Percentiles rank a stretch among this genome's conserved stretches.
These are phyloP conservation scores for Platerodrilus igneus DNA, from an alignment of 2,888 invertebrate species.

Conservation along the genomic window DNA sequence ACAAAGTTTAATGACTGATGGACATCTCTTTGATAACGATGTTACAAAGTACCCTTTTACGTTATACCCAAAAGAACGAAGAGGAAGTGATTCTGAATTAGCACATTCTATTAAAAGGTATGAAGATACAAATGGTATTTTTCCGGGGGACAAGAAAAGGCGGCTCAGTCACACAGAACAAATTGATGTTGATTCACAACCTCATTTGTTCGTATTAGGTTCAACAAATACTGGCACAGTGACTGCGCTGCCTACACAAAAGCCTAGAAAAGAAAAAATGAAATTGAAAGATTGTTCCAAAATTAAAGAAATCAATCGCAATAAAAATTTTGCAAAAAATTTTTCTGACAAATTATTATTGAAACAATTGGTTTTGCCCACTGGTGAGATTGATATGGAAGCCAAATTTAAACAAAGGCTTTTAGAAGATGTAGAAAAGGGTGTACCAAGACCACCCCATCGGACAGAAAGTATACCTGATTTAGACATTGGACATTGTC, in stretches of 20 bases:
- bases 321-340: conserved; percentile 56
- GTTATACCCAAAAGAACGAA: conserved; percentile 42
- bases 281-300: conserved; percentile 45
- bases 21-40: conserved; percentile 30
- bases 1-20: conserved; percentile 47
- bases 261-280: conserved; percentile 42
- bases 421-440: conserved; percentile 48
- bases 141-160: conserved; percentile 60
- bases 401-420: conserved; percentile 58
- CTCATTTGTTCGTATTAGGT: conserved; percentile 50
- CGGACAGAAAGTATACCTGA: conserved; percentile 35
- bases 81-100: conserved; percentile 53
- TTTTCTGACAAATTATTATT: conserved; percentile 51
- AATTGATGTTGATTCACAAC: conserved; percentile 32
- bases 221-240: conserved; percentile 69
- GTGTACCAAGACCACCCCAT: conserved; percentile 40
- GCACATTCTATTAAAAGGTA: conserved; percentile 40
- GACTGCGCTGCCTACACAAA: conserved; percentile 46
- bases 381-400: conserved; percentile 51
- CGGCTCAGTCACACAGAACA: conserved; percentile 56
- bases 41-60: conserved; percentile 18
- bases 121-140: conserved; percentile 56
- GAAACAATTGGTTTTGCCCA: conserved; percentile 46
- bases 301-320: conserved; percentile 46
- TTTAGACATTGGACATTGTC: conserved; percentile 25